Evolutionary conservation across 2,888 invertebrate species (phyloP).

Genomic region (Cephus rjabovi): DNA sequence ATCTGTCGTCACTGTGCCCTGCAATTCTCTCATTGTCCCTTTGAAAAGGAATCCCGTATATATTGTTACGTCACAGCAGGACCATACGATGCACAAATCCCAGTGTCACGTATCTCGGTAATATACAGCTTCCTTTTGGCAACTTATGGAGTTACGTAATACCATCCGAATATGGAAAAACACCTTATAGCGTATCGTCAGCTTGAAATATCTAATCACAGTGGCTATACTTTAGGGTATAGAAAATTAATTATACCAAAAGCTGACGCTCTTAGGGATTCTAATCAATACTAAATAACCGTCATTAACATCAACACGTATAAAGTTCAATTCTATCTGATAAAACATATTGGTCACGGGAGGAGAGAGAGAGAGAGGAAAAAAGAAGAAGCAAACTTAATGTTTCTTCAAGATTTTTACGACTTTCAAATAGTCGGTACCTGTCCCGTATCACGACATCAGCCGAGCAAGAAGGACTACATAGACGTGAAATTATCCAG

Average conservation of each 20-base stretch:
- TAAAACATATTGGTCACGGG: background rate
- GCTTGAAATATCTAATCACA: background rate
- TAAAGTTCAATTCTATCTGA: background rate
- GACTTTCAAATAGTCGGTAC: background rate
- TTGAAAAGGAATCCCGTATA: constrained; percentile 11
- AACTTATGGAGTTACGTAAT: background rate
- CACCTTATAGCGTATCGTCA: background rate
- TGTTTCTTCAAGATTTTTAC: background rate
- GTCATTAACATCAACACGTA: background rate
- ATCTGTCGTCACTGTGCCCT: constrained; percentile 35
- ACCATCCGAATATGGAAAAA: background rate
- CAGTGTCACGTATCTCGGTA: background rate
- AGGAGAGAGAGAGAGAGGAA: background rate
- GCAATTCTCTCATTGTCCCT: background rate
- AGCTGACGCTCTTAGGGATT: background rate
- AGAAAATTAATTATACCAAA: background rate
- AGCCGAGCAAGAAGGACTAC: constrained; percentile 6
- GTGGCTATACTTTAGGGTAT: background rate
- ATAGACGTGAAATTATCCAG: constrained; percentile 30
- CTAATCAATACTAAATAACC: background rate
- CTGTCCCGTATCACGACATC: background rate
- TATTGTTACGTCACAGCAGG: constrained; percentile 9
- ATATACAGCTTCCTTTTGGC: background rate
- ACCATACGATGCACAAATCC: background rate
- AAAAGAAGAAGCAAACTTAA: background rate